Conservation (phyloP, 2,113 vertebrate species). For the Anarhynchus alexandrinus region DNA sequence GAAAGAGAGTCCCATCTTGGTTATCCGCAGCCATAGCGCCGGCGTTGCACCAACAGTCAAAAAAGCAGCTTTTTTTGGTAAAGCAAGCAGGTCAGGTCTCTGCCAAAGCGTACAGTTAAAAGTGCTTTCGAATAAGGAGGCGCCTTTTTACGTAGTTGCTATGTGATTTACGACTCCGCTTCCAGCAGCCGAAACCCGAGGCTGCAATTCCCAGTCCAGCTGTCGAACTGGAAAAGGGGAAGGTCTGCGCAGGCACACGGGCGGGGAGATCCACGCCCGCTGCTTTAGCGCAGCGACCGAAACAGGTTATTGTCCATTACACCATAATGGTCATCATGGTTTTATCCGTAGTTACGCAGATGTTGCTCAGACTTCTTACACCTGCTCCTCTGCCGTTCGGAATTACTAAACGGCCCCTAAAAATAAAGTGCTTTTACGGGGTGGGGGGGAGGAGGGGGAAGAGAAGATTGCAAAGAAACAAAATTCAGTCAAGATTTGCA, state of each 20-base stretch:
- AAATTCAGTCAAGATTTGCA: slow-evolving; percentile 18
- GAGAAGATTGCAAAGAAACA: neutral
- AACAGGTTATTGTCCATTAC: neutral
- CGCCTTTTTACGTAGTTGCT: neutral
- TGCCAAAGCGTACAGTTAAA: neutral
- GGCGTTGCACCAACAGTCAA: neutral
- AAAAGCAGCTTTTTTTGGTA: neutral
- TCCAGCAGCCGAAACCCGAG: neutral
- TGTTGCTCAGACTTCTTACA: neutral
- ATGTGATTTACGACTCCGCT: neutral
- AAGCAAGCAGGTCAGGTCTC: neutral
- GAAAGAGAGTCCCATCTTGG: neutral
- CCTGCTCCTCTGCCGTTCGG: neutral
- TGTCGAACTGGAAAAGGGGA: rapidly evolving
- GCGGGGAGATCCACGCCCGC: rapidly evolving
- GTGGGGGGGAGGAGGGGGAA: rapidly evolving
- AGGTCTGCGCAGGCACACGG: neutral
- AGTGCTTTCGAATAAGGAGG: neutral
- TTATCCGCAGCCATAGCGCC: neutral
- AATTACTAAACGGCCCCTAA: neutral
- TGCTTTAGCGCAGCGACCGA: neutral
- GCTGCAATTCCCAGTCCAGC: neutral
- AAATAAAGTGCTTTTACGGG: neutral
- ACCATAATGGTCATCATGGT: neutral
- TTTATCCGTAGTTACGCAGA: neutral